Conservation (phyloP, 2,113 vertebrate species). For the Microcebus griseorufus region DNA sequence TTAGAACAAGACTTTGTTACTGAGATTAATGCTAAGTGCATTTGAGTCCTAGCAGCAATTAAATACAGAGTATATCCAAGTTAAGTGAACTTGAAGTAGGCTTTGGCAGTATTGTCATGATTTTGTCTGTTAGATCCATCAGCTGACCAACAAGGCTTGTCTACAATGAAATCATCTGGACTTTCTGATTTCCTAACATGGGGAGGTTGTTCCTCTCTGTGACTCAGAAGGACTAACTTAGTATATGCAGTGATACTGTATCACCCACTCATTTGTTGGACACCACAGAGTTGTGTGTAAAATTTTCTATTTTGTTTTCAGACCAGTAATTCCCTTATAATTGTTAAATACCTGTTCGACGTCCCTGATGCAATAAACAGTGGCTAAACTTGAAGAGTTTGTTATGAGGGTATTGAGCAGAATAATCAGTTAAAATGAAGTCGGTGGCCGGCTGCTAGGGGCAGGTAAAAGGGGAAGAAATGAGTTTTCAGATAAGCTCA, state of each 20-base stretch:
- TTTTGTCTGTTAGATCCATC: neutral
- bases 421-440: slow-evolving; percentile 45
- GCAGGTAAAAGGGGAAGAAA: neutral
- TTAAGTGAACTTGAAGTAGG: neutral
- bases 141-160: neutral
- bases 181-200: neutral
- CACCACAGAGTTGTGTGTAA: neutral
- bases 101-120: neutral
- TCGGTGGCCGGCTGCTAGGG: neutral
- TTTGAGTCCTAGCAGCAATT: neutral
- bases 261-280: neutral
- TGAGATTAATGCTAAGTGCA: neutral
- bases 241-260: neutral
- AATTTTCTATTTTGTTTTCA: slow-evolving; percentile 25
- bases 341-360: neutral
- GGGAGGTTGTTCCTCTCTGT: neutral
- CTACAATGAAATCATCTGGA: neutral
- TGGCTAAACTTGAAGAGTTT: neutral
- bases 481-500: slow-evolving; percentile 58
- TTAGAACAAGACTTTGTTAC: neutral
- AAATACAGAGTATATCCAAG: neutral
- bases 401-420: neutral
- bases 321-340: neutral
- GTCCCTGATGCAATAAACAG: neutral
- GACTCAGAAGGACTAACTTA: neutral